Base-by-base conservation (phyloP, 1,140 invertebrate species). In the Eupeodes corollae region DNA sequence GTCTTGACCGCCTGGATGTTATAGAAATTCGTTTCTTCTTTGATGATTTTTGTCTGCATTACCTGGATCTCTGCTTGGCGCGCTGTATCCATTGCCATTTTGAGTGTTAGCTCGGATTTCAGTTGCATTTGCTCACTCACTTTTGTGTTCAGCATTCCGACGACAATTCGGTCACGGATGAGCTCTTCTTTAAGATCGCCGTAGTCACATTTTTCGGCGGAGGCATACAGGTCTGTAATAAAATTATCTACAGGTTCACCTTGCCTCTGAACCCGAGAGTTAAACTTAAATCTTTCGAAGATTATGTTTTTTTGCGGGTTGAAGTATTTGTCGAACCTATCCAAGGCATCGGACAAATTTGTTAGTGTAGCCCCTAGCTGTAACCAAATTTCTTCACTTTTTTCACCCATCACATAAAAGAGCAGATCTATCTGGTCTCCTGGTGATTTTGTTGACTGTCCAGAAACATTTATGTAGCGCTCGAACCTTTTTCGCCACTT, bases 261-360 rank as follows among this genome's bases (percentile, higher is more conserved):
- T 11, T 46, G 38, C 9, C 45, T 52, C 50, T 55, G 53, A 15
- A 49, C 51, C 14, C 51, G 44, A 34, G 46, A 52, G 30, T 52
- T 44, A 42, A 55, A 55, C 40, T 52, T 52, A 46, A 48, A 51
- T 31, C 47, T 19, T 44, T 44, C 42, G 3, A 32, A 44, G 14
- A 44, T 32, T 0, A 60, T 44, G 46, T 70, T 70, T 43, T 53
- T 58, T 44, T 56, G 56, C 5, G 59, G 52, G 12, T 57, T 51
- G 50, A 71, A 72, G 47, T 70, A 56, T 12, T 50, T 42, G 6
- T 57, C 45, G 40, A 68, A 66, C 11, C 47, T 50, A 12, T 48
- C 44, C 50, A 41, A 41, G 13, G 39, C 39, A 21, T n/a, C 14
- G 19, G 39, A 18, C 18, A 41, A n/a, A 19, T 12, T 41, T 41